Evolutionary conservation across 2,888 invertebrate species (phyloP).

Genomic region (Calameuta filiformis): DNA sequence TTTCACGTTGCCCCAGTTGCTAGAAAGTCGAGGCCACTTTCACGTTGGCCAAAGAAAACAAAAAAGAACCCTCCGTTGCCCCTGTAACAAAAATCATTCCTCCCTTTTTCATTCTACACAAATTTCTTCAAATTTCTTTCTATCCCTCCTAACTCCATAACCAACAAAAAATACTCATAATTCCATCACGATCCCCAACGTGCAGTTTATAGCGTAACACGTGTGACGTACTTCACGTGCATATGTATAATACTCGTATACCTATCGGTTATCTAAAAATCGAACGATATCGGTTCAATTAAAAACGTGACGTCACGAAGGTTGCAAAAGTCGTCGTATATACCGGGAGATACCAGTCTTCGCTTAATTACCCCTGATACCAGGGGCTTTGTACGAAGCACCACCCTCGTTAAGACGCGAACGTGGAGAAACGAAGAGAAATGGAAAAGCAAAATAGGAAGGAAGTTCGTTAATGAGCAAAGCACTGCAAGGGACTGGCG

Average conservation of each 20-base stretch:
- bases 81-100: background rate
- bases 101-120: background rate
- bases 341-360: background rate
- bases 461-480: background rate
- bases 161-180: background rate
- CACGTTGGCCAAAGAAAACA: background rate
- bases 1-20: background rate
- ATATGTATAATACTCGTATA: background rate
- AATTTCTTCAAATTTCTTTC: background rate
- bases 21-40: background rate
- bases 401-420: background rate
- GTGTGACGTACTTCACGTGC: background rate
- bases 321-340: background rate
- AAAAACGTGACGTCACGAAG: background rate
- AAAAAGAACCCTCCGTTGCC: background rate
- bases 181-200: background rate
- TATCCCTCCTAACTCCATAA: background rate
- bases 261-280: background rate
- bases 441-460: background rate
- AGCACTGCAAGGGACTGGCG: slow-evolving; percentile 21
- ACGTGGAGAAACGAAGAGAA: background rate
- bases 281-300: background rate
- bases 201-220: background rate
- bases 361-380: slow-evolving; percentile 29
- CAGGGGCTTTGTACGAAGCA: slow-evolving; percentile 27